Conservation (phyloP, 2,888 invertebrate species). For the Idaea biselata region DNA sequence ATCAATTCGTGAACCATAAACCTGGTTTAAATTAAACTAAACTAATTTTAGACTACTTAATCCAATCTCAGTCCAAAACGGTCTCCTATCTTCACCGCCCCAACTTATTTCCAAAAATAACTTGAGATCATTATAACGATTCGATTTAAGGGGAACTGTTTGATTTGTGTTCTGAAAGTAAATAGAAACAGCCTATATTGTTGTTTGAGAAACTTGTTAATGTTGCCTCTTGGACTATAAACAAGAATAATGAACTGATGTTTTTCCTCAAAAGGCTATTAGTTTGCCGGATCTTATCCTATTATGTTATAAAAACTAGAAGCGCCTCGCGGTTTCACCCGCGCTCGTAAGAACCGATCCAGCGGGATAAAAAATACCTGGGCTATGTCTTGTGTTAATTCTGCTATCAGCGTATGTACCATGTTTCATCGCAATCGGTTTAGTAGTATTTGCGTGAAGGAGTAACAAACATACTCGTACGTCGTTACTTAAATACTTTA, state of each 20-base stretch:
- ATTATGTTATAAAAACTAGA: too few relatives aligned
- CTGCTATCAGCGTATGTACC: too few relatives aligned
- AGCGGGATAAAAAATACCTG: too few relatives aligned
- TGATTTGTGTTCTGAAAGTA: not conserved
- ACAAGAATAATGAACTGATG: not conserved
- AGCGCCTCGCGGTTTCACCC: too few relatives aligned
- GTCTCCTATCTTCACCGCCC: not conserved
- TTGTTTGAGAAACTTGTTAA: not conserved
- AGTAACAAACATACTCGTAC: too few relatives aligned
- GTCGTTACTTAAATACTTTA: too few relatives aligned
- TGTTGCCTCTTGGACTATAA: not conserved
- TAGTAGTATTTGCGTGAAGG: too few relatives aligned
- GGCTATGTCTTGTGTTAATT: too few relatives aligned
- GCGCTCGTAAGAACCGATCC: too few relatives aligned
- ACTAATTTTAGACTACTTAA: not conserved
- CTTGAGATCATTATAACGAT: not conserved
- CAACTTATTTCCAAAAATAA: not conserved
- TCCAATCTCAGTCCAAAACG: not conserved
- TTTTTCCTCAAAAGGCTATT: not conserved
- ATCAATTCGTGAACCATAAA: not conserved
- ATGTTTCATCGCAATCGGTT: too few relatives aligned
- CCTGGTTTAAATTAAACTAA: not conserved
- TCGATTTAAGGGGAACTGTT: not conserved
- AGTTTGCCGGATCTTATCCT: too few relatives aligned
- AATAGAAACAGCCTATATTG: not conserved